Conservation (phyloP, 2,113 vertebrate genomes). For the Natator depressus region DNA sequence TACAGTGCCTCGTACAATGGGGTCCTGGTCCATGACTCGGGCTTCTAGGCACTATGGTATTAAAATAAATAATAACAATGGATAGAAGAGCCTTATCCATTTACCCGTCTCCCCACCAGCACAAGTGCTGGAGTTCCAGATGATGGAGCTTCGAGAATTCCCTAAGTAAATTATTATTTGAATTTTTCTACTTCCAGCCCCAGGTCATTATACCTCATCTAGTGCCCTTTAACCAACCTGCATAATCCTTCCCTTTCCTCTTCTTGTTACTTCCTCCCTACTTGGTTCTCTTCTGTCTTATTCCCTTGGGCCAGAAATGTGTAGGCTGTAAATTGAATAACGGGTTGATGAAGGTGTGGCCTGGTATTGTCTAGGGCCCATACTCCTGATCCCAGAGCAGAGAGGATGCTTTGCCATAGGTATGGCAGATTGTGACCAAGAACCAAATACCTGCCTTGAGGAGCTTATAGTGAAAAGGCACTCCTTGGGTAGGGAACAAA, state of each 20-base stretch:
- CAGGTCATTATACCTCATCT: background rate
- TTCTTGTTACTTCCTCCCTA: background rate
- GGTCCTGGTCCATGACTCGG: too few relatives aligned
- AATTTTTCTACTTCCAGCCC: background rate
- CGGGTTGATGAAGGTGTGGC: background rate
- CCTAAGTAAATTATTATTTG: background rate
- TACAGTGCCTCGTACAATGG: too few relatives aligned
- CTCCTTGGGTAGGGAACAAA: background rate
- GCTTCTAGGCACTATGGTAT: background rate
- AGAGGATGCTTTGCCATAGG: background rate
- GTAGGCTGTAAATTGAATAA: too few relatives aligned
- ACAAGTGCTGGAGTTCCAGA: background rate
- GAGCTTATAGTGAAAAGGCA: background rate
- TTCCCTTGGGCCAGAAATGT: background rate
- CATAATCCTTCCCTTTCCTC: background rate
- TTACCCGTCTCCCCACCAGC: background rate
- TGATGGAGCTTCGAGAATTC: background rate
- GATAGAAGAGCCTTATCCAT: background rate
- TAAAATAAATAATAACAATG: background rate
- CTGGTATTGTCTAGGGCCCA: background rate
- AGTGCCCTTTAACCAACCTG: background rate
- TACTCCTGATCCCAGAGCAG: background rate
- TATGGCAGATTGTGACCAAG: background rate
- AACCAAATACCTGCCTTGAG: background rate
- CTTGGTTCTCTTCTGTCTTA: background rate